Evolutionary conservation across 2,797 vertebrate genomes (phyloP).

Genomic region (Scarus forsteni): DNA sequence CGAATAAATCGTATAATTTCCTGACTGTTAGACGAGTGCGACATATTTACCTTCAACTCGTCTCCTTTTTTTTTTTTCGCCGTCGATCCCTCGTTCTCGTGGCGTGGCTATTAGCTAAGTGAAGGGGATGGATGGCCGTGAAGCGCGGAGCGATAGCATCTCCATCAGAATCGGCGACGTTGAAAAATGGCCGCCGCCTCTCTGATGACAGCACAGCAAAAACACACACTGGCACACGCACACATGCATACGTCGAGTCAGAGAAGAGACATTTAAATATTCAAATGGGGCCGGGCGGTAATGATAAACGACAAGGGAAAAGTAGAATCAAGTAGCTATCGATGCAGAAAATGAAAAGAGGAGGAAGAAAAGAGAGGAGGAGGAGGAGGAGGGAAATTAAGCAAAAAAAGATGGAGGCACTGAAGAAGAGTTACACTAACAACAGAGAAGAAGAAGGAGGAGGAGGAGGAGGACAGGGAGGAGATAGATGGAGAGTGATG

Average conservation of each 20-base stretch:
- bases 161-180: conserved; percentile 84
- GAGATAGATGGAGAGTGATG: conserved; percentile 5
- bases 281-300: conserved; percentile 82
- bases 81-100: conserved; percentile 59
- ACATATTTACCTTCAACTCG: conserved; percentile 77
- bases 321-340: conserved; percentile 87
- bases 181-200: conserved; percentile 84
- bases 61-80: conserved; percentile 38
- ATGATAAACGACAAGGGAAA: conserved; percentile 88
- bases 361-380: conserved; percentile 62
- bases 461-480: conserved; percentile 27
- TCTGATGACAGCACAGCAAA: conserved; percentile 80
- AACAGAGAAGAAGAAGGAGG: conserved; percentile 24
- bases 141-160: conserved; percentile 80
- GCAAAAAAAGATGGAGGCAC: conserved; percentile 45
- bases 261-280: conserved; percentile 85
- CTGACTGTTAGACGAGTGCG: conserved; percentile 78
- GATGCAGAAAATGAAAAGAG: conserved; percentile 89
- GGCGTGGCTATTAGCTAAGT: conserved; percentile 84
- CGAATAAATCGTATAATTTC: conserved; percentile 82
- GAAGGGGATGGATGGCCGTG: conserved; percentile 86
- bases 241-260: conserved; percentile 33
- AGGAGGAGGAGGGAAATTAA: conserved; percentile 55
- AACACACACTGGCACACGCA: conserved; percentile 50
- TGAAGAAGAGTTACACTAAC: conserved; percentile 38